A percentile compares a stretch with the other conserved stretches of the same genome.
These are phyloP conservation scores for Drosophila lacertosa DNA, from an alignment of 1,140 invertebrate species.

Conservation along the genomic window DNA sequence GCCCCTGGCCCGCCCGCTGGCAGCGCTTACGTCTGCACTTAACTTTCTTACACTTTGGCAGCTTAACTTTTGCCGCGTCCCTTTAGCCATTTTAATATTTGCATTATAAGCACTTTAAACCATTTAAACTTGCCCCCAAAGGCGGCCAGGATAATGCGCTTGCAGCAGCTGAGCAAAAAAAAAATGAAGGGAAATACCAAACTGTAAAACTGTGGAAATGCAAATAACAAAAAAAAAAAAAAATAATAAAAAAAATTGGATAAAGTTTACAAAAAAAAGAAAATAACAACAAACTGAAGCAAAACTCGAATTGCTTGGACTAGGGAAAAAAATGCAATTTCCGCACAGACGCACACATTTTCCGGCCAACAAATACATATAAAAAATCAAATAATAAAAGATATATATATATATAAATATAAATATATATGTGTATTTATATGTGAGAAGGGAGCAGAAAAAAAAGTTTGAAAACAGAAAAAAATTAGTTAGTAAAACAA, in stretches of 20 bases:
- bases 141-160: conserved; percentile 48
- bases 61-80: conserved; percentile 59
- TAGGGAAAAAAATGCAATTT: conserved; percentile 76
- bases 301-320: conserved; percentile 16
- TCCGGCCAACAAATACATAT: conserved; percentile 66
- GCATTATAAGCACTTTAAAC: conserved; percentile 75
- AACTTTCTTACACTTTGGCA: conserved; percentile 51
- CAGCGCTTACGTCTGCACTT: neutral
- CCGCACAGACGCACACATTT: conserved; percentile 83
- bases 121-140: conserved; percentile 68
- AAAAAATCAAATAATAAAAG: conserved; percentile 11
- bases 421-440: conserved; percentile 15
- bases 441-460: conserved; percentile 26
- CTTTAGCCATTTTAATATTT: conserved; percentile 65
- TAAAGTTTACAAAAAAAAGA: conserved; percentile 26
- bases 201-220: conserved; percentile 16
- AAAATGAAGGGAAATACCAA: conserved; percentile 14
- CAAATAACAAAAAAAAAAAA: conserved; percentile 23
- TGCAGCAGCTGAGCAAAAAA: conserved; percentile 6
- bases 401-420: conserved; percentile 16
- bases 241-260: conserved; percentile 5
- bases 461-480: conserved; percentile 13
- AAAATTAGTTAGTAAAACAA: too few species aligned
- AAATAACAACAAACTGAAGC: too few species aligned
- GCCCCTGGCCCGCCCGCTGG: neutral